phyloP scores from a whole-genome alignment of 2,888 invertebrate genomes.

The Nomada goodeniana region DNA sequence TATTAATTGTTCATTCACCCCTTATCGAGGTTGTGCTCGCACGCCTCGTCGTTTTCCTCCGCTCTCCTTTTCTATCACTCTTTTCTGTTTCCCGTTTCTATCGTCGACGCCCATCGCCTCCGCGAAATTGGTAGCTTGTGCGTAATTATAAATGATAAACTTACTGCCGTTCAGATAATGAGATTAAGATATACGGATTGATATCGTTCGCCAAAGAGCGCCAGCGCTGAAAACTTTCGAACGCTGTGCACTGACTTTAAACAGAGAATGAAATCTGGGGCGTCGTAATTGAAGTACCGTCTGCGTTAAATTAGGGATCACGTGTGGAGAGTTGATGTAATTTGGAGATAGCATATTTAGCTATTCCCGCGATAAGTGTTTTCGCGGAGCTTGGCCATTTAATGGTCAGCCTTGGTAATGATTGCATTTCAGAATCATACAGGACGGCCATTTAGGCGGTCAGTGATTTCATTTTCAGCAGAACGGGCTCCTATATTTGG shows the following conservation, averaged over 20 bases:
- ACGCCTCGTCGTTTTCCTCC: conserved; percentile 1
- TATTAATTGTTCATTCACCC: conserved; percentile 70
- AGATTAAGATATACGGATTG: conserved; percentile 55
- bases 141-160: conserved; percentile 52
- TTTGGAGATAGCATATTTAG: conserved; percentile 40
- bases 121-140: conserved; percentile 15
- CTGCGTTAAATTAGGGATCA: conserved; percentile 50
- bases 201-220: conserved; percentile 10
- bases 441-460: too few species aligned
- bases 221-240: conserved; percentile 36
- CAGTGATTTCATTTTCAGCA: neutral
- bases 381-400: conserved; percentile 20
- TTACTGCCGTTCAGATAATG: conserved; percentile 42
- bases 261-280: conserved; percentile 23
- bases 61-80: conserved; percentile 19
- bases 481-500: neutral
- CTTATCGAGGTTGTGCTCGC: conserved; percentile 53
- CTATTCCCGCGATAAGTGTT: conserved; percentile 44
- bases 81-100: neutral
- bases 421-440: neutral
- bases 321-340: conserved; percentile 45
- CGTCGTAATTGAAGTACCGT: conserved; percentile 54
- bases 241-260: conserved; percentile 36
- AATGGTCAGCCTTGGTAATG: conserved; percentile 20
- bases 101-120: conserved; percentile 39